phyloP scores from a whole-genome alignment of 2,888 invertebrate species.

The Gari tellinella region DNA sequence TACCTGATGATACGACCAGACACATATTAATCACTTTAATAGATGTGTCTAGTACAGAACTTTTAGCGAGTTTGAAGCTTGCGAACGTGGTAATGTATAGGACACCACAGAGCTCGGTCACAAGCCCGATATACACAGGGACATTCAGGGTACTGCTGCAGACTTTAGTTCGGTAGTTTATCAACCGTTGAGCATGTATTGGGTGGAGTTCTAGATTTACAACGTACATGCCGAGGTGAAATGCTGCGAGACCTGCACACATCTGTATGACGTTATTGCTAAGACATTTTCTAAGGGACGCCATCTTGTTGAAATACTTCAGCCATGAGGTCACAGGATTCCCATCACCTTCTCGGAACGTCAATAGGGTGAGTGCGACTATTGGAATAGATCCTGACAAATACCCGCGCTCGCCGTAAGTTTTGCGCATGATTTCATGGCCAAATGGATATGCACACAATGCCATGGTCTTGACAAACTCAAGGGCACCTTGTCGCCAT shows the following conservation, averaged over 20 bases:
- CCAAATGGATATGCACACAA: constrained; percentile 68
- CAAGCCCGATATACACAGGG: constrained; percentile 61
- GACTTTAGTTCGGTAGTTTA: constrained; percentile 39
- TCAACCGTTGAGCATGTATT: constrained; percentile 43
- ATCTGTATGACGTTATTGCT: constrained; percentile 56
- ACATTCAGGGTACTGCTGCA: constrained; percentile 68
- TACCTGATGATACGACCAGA: constrained; percentile 69
- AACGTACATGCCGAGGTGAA: constrained; percentile 59
- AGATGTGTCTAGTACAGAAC: constrained; percentile 49
- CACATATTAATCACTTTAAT: constrained; percentile 64
- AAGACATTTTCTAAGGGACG: constrained; percentile 51
- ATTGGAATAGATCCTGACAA: constrained; percentile 59
- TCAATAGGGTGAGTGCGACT: constrained; percentile 35
- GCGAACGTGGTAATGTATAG: constrained; percentile 65
- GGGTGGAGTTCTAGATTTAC: constrained; percentile 60
- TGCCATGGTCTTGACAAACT: constrained; percentile 67
- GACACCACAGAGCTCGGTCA: constrained; percentile 66
- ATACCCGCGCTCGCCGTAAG: constrained; percentile 63
- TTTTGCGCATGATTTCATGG: constrained; percentile 64
- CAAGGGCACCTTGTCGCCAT: constrained; percentile 9
- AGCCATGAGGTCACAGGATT: constrained; percentile 59
- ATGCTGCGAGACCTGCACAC: constrained; percentile 61
- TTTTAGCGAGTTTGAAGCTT: constrained; percentile 53
- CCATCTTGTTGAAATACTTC: constrained; percentile 44
- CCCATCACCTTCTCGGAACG: constrained; percentile 57